Evolutionary conservation across 2,797 vertebrate genomes (phyloP).

Genomic region (Pangasius sanitwongsei): DNA sequence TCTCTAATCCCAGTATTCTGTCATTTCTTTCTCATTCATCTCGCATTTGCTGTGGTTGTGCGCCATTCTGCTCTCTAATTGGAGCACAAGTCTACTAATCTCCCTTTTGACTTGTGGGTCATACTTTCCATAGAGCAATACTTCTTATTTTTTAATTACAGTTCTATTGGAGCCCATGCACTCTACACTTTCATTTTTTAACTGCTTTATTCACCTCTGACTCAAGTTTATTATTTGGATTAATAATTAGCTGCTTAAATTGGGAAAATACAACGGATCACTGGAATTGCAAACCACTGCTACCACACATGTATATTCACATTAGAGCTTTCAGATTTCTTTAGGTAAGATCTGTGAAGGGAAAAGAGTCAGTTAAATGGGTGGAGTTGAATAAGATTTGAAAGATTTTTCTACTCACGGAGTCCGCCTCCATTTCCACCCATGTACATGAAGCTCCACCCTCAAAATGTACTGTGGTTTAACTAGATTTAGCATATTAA

Average conservation of each 20-base stretch:
- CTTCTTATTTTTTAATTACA: not conserved
- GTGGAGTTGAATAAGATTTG: not conserved
- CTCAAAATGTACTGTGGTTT: not conserved
- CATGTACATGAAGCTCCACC: not conserved
- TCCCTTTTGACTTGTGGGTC: not conserved
- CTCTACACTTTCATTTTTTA: too few species aligned
- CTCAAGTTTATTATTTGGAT: not conserved
- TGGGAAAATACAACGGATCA: not conserved
- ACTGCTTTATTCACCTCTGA: not conserved
- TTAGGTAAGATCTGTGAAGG: not conserved
- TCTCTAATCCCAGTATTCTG: not conserved
- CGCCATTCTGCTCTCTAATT: conserved; percentile 45
- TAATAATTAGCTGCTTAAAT: conserved; percentile 1
- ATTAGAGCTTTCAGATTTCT: not conserved
- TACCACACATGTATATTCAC: not conserved
- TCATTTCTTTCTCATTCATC: conserved; percentile 28
- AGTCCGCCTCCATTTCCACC: not conserved
- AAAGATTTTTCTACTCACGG: not conserved
- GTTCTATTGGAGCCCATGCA: not conserved
- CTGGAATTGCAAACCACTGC: not conserved
- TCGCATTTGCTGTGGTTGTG: conserved; percentile 33
- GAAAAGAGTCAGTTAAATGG: not conserved
- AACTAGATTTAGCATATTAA: not conserved
- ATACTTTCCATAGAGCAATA: not conserved
- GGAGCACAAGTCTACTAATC: not conserved